Conservation (phyloP, 2,113 vertebrate species). For the Pteronura brasiliensis region DNA sequence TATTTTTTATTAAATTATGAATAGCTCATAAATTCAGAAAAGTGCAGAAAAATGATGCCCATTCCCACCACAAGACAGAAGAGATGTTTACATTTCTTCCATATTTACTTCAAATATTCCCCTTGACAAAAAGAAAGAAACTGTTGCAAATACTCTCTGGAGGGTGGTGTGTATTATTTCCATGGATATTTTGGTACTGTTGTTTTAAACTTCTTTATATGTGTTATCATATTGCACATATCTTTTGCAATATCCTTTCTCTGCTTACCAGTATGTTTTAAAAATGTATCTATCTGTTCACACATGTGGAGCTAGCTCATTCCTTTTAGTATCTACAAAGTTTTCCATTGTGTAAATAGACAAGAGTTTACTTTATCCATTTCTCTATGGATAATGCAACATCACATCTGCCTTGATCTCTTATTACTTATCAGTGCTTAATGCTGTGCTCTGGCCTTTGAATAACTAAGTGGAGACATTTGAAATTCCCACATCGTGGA, state of each 20-base stretch:
- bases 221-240: neutral
- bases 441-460: neutral
- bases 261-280: neutral
- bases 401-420: neutral
- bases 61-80: neutral
- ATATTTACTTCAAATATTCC: neutral
- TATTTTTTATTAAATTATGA: neutral
- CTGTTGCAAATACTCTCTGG: neutral
- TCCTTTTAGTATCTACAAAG: neutral
- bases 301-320: neutral
- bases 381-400: neutral
- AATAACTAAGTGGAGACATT: neutral
- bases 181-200: neutral
- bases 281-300: neutral
- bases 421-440: neutral
- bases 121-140: neutral
- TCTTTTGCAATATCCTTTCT: constrained; percentile 16
- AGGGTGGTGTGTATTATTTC: neutral
- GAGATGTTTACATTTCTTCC: constrained; percentile 8
- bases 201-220: neutral
- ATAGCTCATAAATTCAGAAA: constrained; percentile 1
- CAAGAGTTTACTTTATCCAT: neutral
- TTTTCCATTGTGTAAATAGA: neutral
- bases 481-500: neutral
- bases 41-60: neutral